Conservation (phyloP, 2,888 invertebrate species). For the Gnatocerus cornutus region DNA sequence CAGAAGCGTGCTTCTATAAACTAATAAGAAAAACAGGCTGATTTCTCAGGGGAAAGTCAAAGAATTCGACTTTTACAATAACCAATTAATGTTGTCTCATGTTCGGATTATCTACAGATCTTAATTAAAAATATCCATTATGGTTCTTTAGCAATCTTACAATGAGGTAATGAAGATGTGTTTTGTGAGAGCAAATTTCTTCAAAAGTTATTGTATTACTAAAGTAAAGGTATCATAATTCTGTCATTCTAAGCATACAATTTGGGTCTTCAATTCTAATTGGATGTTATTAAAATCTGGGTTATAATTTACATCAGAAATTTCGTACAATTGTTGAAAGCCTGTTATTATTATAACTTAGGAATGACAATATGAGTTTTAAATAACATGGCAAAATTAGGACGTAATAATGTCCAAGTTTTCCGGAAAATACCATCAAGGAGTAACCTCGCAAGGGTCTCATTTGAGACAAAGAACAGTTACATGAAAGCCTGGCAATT, state of each 20-base stretch:
- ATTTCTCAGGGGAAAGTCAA: conserved; percentile 15
- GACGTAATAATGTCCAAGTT: conserved; percentile 6
- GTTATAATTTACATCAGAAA: conserved; percentile 33
- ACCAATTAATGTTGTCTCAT: conserved; percentile 37
- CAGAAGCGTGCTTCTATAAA: not conserved
- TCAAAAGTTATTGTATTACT: conserved; percentile 20
- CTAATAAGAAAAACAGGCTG: not conserved
- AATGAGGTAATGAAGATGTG: conserved; percentile 26
- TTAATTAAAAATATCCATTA: conserved; percentile 32
- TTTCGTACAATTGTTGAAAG: conserved; percentile 13
- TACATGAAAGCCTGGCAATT: too few species aligned
- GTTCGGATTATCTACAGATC: conserved; percentile 16
- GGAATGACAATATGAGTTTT: conserved; percentile 9
- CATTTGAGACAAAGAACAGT: too few species aligned
- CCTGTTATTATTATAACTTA: conserved; percentile 18
- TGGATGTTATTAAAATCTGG: conserved; percentile 28
- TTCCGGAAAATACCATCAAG: too few species aligned
- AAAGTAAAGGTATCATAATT: conserved; percentile 3
- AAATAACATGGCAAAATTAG: conserved; percentile 10
- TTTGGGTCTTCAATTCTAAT: conserved; percentile 30
- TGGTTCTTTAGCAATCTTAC: conserved; percentile 19
- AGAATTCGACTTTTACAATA: conserved; percentile 26
- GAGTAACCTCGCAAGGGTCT: too few species aligned
- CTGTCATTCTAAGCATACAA: too few species aligned
- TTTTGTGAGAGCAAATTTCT: conserved; percentile 28